Base-by-base conservation (phyloP, 1,140 invertebrate species). In the Saxidomus purpurata region DNA sequence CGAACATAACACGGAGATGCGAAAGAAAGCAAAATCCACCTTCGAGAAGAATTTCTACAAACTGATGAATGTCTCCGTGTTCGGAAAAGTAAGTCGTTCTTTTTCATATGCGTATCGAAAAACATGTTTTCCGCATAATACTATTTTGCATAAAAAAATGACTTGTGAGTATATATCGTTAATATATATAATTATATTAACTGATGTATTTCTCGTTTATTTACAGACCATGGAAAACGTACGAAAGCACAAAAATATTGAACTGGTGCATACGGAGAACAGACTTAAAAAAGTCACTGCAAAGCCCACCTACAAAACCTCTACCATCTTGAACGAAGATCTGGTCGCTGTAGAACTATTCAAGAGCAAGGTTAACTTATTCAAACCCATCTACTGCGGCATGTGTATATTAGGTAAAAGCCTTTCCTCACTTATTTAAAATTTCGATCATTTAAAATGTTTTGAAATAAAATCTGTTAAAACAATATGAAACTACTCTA, bases 31-130 rank as follows among this genome's bases (percentile, higher is more conserved):
- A 25, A 94, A 84, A 31, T 94, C 92, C 85, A 93, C 92, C 43
- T 96, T 96, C 91, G 93, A 95, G 90, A 95, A 96, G 92, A 93
- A 96, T 76, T 94, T 95, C 80, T 96, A 89, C 87, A 96, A 96
- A 93, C 81, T 96, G 19, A 93, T 96, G 91, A 96, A 95, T 82
- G 96, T 96, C 89, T 74, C 91, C 13, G 90, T 95, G 96, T 96
- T 92, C 63, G 55, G 52, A 13, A 82, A 82, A 36, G 76, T 80
- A 31, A 34, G 76, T 77, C 9, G 8, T 40, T 40, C 17, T 40
- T 49, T 13, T 28, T 80, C 17, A 22, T 80, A 8, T 80, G 40
- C n/a, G n/a, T 80, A 1, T 36, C 11, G 4, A 17, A 80, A 25
- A 15, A 28, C 17, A 52, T 80, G 4, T 9, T n/a, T n/a, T n/a